Base-by-base conservation (phyloP, 2,113 vertebrate species). In the Actinemys pallida region DNA sequence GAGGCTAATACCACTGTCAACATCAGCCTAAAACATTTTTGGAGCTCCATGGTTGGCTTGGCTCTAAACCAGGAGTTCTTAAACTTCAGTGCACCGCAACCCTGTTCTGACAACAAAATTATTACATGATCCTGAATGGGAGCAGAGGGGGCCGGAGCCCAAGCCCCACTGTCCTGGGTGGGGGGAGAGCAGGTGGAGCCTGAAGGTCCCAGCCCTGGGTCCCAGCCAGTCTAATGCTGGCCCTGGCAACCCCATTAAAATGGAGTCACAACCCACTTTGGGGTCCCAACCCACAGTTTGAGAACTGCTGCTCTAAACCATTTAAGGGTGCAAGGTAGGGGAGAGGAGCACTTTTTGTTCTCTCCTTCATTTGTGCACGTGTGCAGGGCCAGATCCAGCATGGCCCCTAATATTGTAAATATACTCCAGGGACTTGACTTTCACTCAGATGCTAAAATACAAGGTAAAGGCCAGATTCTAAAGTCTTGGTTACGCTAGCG, bases 361-460 rank as follows among this genome's bases (percentile, higher is more conserved):
- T 12, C 53, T 20, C 62, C 56, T 93, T 89, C 27, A 56, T 89
- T 84, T 45, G 76, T 78, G 83, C 78, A 31, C 29, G 3, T 1
- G 7, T 53, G 10, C n/a, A 78, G 12, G 25, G 24, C 42, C 75
- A 78, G 75, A 47, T 78, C 75, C 75, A 29, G 12, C 25, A 7
- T 76, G 39, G 72, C 24, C 42, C 42, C 65, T 72, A 39, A 72
- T 72, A 39, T n/a, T 86, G 75, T 47, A 89, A 52, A 69, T 54
- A 79, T 39, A 81, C 88, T 92, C 5, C 76, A 84, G 92, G 59
- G 65, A 49, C 78, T 95, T 96, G 96, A 89, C 35, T 20, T 88
- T 79, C 27, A 5, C 82, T 96, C 90, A 96, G 29, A 75, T 81
- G 57, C 75, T 95, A 72, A 88, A 22, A 25, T 35, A 29, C 54